Conservation (phyloP, 2,113 vertebrate genomes). For the Mus pahari region DNA sequence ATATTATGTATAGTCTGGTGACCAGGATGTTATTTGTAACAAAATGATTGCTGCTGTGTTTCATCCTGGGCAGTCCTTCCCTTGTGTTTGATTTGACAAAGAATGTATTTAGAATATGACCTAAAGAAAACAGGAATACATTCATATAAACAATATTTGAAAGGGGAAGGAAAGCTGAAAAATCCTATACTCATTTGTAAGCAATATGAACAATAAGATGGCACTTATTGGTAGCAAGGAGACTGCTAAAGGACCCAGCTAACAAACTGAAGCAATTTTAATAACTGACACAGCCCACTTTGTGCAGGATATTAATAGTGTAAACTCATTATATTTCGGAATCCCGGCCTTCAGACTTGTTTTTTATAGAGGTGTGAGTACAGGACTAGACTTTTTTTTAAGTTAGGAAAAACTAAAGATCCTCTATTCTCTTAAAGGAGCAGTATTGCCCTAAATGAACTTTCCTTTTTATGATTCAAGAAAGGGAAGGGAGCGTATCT, state of each 20-base stretch:
- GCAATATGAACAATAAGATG: not conserved
- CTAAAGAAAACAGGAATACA: constrained; percentile 43
- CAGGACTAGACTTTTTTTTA: constrained; percentile 59
- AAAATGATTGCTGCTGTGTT: constrained; percentile 80
- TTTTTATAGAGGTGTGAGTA: constrained; percentile 65
- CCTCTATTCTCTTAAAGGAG: constrained; percentile 56
- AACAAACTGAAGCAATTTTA: constrained; percentile 11
- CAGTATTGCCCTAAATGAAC: constrained; percentile 49
- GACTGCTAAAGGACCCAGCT: constrained; percentile 25
- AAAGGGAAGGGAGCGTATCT: constrained; percentile 61
- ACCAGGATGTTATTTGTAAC: constrained; percentile 79
- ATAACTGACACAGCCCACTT: constrained; percentile 45
- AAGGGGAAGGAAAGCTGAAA: constrained; percentile 36
- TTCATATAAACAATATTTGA: constrained; percentile 42
- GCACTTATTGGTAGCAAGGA: constrained; percentile 28
- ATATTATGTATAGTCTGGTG: constrained; percentile 86
- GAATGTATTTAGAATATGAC: constrained; percentile 21
- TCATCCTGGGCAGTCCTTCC: constrained; percentile 84
- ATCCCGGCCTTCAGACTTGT: not conserved
- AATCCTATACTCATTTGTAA: not conserved
- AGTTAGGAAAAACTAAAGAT: constrained; percentile 46
- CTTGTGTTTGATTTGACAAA: constrained; percentile 78
- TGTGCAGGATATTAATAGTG: constrained; percentile 7
- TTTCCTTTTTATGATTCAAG: constrained; percentile 41
- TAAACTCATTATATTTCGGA: constrained; percentile 34